Base-by-base conservation (phyloP, 37 sponge, comb jelly and placozoan species). In the Mnemiopsis leidyi region DNA sequence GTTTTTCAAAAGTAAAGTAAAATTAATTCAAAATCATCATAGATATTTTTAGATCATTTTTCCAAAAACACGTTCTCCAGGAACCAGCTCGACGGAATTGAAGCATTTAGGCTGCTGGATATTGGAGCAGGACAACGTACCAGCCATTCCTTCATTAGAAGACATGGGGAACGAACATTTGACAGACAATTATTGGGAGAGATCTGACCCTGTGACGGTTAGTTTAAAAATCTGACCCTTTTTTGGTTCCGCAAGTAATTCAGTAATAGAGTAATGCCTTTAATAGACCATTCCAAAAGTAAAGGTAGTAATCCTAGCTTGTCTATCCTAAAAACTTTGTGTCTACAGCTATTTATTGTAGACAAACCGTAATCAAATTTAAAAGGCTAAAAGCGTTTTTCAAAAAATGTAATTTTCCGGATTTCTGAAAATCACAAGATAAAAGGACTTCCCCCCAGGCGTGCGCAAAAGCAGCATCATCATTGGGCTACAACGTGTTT, bases 71-170 rank as follows among this genome's bases (percentile, higher is more conserved):
- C 18, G 68, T 20, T 69, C 29, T 69, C 28, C 36, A 77, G 79
- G 79, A 0, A 1, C 79, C 30, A 77, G 79, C 79, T 77, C 79
- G 33, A 31, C 79, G 33, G 79, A 77, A 77, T 36, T 77, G 32
- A 85, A 85, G 29, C 35, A 35, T 40, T 33, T 85, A 3, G 90
- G 90, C n/a, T 85, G 90, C 36, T 85, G 90, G 90, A 85, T 40
- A 0, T 5, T 35, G 36, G 90, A 85, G 3, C 32, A 33, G 90
- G 23, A 85, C 29, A 39, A 85, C 23, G 39, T 36, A 0, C 90
- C 90, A 0, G 90, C 35, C 29, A 85, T 85, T 25, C 39, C 90
- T 0, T 85, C 90, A 0, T 29, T 85, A 1, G 90, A 85, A 39
- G 2, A 39, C 28, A 85, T 48, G 13, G 61, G 61, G 61, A 48